These are phyloP conservation scores for Azorinus chamasolen DNA, from an alignment of 2,888 invertebrate genomes.

Conservation along the genomic window DNA sequence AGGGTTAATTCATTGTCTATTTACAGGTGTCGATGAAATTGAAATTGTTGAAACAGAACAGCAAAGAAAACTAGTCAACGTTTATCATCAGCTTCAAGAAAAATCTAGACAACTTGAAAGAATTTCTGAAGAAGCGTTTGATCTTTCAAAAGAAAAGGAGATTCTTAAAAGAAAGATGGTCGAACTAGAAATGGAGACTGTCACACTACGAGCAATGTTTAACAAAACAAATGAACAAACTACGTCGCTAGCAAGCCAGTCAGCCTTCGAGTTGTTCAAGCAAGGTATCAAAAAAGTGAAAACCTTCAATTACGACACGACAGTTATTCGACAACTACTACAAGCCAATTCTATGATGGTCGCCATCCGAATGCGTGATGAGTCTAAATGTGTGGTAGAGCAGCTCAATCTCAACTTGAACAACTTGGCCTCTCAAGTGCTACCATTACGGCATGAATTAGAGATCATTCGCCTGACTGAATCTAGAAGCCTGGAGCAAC, in stretches of 20 bases:
- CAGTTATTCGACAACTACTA: slow-evolving; percentile 4
- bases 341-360: slow-evolving; percentile 8
- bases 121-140: slow-evolving; percentile 6
- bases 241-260: slow-evolving; percentile 8
- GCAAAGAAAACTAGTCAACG: slow-evolving; percentile 31
- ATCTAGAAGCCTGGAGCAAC: slow-evolving; percentile 2
- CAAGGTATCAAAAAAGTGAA: background rate
- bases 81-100: slow-evolving; percentile 33
- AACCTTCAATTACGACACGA: background rate
- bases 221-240: background rate
- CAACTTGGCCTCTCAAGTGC: slow-evolving; percentile 1
- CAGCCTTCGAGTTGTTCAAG: background rate
- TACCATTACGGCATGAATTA: slow-evolving; percentile 6
- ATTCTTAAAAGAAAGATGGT: background rate
- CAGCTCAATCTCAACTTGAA: background rate
- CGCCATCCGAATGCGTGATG: slow-evolving; percentile 9
- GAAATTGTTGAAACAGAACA: slow-evolving; percentile 27
- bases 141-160: background rate
- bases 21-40: slow-evolving; percentile 20
- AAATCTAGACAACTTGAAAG: slow-evolving; percentile 23
- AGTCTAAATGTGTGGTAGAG: background rate
- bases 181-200: background rate
- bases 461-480: slow-evolving; percentile 10
- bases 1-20: background rate
- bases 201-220: slow-evolving; percentile 1